A percentile compares a stretch with the other conserved stretches of the same genome.
These are phyloP conservation scores for Cosmopolites sordidus DNA, from an alignment of 2,888 invertebrate species.

Conservation along the genomic window DNA sequence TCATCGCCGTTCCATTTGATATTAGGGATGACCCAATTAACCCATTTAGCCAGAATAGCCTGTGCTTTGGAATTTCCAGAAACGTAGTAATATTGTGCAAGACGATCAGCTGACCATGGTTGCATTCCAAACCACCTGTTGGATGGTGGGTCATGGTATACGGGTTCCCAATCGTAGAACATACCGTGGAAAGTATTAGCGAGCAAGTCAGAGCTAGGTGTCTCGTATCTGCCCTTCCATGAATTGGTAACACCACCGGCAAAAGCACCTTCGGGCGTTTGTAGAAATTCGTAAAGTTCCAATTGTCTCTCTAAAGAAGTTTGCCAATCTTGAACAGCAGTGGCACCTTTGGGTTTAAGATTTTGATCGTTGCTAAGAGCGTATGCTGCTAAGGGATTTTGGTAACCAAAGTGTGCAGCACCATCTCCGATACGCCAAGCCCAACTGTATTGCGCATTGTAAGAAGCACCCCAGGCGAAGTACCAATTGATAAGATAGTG, in stretches of 20 bases:
- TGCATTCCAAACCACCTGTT: constrained; percentile 36
- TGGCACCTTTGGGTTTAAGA: constrained; percentile 31
- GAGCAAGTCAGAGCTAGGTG: constrained; percentile 28
- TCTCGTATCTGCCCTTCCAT: constrained; percentile 33
- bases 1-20: constrained; percentile 23
- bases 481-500: constrained; percentile 34
- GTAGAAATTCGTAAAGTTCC: constrained; percentile 32
- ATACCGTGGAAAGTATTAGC: constrained; percentile 29
- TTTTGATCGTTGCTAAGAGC: constrained; percentile 27
- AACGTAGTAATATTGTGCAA: constrained; percentile 33
- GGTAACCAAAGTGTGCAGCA: constrained; percentile 33
- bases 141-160: constrained; percentile 34
- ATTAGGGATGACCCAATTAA: constrained; percentile 27
- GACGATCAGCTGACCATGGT: constrained; percentile 32
- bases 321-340: constrained; percentile 32
- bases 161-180: constrained; percentile 33
- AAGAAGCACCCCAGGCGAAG: constrained; percentile 33
- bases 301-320: constrained; percentile 32
- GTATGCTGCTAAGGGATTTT: constrained; percentile 33
- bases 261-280: constrained; percentile 32
- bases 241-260: constrained; percentile 35
- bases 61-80: constrained; percentile 30
- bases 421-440: constrained; percentile 35
- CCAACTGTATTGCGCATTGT: constrained; percentile 30
- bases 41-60: constrained; percentile 31